A percentile compares a stretch with the other conserved stretches of the same genome.
These are phyloP conservation scores for Saxicola maurus DNA, from an alignment of 2,797 vertebrate species.

Conservation along the genomic window DNA sequence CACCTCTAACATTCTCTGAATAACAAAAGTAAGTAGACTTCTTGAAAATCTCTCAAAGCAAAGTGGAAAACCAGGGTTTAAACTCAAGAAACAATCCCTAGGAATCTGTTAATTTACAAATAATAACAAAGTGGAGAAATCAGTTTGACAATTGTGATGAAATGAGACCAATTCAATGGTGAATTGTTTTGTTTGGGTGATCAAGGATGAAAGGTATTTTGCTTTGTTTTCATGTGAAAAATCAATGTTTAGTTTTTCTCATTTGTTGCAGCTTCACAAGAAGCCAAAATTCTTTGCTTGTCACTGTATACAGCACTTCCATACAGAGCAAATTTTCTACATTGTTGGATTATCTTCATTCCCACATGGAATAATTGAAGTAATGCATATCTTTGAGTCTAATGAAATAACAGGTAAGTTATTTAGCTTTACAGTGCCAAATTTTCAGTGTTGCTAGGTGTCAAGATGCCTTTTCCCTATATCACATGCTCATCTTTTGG, in stretches of 20 bases:
- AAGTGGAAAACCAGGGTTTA: background rate
- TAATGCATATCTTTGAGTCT: background rate
- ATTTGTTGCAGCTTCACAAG: background rate
- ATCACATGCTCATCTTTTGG: background rate
- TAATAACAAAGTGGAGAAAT: background rate
- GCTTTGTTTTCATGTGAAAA: background rate
- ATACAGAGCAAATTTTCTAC: background rate
- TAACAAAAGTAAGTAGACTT: background rate
- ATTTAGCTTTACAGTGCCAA: background rate
- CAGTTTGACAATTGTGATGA: background rate
- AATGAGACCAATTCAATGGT: background rate
- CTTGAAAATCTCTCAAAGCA: background rate
- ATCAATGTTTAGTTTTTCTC: background rate
- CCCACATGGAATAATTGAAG: background rate
- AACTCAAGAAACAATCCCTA: background rate
- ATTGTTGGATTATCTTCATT: background rate
- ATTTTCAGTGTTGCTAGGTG: slow-evolving; percentile 1
- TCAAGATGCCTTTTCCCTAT: slow-evolving; percentile 18
- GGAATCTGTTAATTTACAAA: background rate
- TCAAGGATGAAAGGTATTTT: background rate
- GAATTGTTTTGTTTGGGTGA: background rate
- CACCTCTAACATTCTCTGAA: background rate
- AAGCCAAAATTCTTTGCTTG: background rate
- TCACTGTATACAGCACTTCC: background rate
- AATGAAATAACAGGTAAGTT: background rate